Percentiles rank a stretch among this genome's conserved stretches.
These are phyloP conservation scores for Lophotis ruficrista DNA, from an alignment of 2,113 vertebrate genomes.

Conservation along the genomic window DNA sequence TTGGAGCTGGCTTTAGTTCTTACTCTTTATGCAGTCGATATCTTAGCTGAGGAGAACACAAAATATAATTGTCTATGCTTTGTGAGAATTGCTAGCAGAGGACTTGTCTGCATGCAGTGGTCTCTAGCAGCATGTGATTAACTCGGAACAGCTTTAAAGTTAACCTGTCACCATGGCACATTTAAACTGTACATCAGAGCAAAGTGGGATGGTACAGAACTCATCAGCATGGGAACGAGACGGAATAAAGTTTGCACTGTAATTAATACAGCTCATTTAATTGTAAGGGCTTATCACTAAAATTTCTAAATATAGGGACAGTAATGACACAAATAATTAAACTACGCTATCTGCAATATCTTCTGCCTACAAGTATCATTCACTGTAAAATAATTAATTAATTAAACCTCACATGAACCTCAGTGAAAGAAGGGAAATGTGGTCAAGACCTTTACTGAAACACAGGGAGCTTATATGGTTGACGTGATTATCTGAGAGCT, in stretches of 20 bases:
- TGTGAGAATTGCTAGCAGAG: background rate
- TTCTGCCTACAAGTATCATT: background rate
- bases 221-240: background rate
- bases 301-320: background rate
- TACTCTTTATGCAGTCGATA: background rate
- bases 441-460: background rate
- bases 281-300: background rate
- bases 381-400: background rate
- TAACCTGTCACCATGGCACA: constrained; percentile 6
- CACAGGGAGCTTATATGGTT: background rate
- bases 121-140: constrained; percentile 27
- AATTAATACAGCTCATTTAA: constrained; percentile 33
- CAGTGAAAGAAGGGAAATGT: background rate
- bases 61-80: background rate
- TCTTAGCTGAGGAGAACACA: background rate
- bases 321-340: constrained; percentile 15
- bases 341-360: background rate
- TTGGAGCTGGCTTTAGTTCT: background rate
- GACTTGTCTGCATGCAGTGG: background rate
- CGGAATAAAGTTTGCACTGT: background rate
- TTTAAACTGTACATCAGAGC: background rate
- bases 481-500: background rate
- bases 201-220: background rate
- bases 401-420: background rate
- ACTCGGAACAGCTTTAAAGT: background rate